Evolutionary conservation across 2,113 vertebrate genomes (phyloP).

Genomic region (Puffinus mauretanicus): DNA sequence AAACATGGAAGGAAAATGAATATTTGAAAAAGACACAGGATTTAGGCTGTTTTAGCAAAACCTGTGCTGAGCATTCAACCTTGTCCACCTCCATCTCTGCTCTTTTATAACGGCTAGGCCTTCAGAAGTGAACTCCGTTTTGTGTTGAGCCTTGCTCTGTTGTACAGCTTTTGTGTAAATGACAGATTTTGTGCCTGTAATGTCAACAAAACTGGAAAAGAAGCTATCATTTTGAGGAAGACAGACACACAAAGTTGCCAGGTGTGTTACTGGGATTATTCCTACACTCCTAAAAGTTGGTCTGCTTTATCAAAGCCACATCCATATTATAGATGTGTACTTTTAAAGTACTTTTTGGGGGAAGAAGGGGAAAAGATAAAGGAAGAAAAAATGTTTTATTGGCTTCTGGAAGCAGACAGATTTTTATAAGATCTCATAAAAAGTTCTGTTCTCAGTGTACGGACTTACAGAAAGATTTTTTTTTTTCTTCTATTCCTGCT

Average conservation of each 20-base stretch:
- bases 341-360: background rate
- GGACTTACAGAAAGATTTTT: background rate
- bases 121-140: background rate
- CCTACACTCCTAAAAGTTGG: background rate
- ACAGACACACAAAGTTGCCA: background rate
- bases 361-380: background rate
- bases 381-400: background rate
- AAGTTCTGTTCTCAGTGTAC: background rate
- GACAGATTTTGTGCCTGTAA: background rate
- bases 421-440: slow-evolving; percentile 40
- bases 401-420: background rate
- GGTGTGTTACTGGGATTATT: background rate
- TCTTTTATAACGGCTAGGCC: background rate
- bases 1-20: background rate
- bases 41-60: background rate
- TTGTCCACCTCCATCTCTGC: background rate
- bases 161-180: background rate
- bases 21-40: background rate
- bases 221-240: background rate
- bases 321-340: background rate
- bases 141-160: background rate
- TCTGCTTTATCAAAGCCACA: background rate
- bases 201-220: background rate
- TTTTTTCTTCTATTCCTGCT: slow-evolving; percentile 44
- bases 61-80: background rate